Percentiles rank a stretch among this genome's conserved stretches.
Evolutionary conservation across 2,888 invertebrate genomes (phyloP).

Genomic region (Helleia helle): DNA sequence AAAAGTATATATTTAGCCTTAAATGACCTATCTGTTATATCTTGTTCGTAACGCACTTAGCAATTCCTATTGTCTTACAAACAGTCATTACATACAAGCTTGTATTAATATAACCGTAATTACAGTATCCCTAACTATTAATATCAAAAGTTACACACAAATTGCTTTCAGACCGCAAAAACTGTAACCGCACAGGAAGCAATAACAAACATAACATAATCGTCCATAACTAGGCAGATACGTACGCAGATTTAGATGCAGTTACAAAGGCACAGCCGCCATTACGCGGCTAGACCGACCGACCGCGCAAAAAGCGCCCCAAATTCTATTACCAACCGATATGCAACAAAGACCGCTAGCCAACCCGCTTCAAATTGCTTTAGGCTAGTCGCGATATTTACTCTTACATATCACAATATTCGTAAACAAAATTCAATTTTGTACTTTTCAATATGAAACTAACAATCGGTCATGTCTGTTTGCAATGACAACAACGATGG

Average conservation of each 20-base stretch:
- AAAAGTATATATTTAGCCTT: too few species aligned
- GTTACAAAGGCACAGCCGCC: constrained; percentile 66
- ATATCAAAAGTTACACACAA: background rate
- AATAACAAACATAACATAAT: constrained; percentile 13
- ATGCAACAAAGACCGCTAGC: constrained; percentile 70
- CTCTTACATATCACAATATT: constrained; percentile 49
- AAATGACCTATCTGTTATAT: too few species aligned
- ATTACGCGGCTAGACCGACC: constrained; percentile 53
- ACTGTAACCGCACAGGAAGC: background rate
- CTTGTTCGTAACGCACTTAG: too few species aligned
- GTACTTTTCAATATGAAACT: constrained; percentile 26
- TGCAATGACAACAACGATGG: too few species aligned
- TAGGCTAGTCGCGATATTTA: constrained; percentile 66
- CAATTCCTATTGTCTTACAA: too few species aligned
- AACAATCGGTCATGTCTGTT: constrained; percentile 10
- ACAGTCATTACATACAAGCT: too few species aligned
- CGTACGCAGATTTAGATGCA: constrained; percentile 62
- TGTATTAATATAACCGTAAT: too few species aligned
- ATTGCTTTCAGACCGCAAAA: background rate
- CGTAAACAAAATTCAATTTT: constrained; percentile 49
- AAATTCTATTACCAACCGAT: constrained; percentile 72
- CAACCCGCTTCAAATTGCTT: constrained; percentile 67
- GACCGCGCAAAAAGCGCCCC: constrained; percentile 68
- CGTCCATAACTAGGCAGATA: constrained; percentile 39
- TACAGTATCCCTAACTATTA: too few species aligned